Conservation (phyloP, 2,888 invertebrate genomes). For the Agrochola lota region DNA sequence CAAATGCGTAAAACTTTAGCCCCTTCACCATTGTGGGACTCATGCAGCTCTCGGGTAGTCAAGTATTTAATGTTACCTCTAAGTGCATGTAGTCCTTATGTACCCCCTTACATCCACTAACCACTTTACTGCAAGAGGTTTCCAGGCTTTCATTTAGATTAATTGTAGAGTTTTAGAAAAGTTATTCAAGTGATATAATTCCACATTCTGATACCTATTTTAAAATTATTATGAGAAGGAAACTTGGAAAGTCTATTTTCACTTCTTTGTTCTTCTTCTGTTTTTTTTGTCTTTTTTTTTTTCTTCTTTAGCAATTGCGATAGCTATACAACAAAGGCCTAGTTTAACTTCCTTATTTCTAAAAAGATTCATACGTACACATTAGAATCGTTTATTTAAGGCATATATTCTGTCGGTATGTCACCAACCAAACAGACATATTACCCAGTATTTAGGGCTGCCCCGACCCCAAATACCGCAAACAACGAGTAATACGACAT, state of each 20-base stretch:
- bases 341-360: not conserved
- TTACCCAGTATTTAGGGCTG: conserved; percentile 29
- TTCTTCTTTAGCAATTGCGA: too few species aligned
- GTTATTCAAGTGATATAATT: not conserved
- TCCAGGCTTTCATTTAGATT: conserved; percentile 5
- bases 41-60: not conserved
- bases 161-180: conserved; percentile 3
- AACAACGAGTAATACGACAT: conserved; percentile 57
- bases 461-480: conserved; percentile 35
- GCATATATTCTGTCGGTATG: not conserved
- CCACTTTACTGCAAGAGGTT: conserved; percentile 10
- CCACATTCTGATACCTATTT: too few species aligned
- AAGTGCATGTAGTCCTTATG: conserved; percentile 35
- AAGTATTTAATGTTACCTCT: conserved; percentile 45
- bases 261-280: too few species aligned
- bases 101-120: not conserved
- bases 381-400: not conserved
- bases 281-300: too few species aligned
- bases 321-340: not conserved
- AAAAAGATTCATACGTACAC: not conserved
- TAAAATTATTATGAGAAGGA: not conserved
- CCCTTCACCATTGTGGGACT: not conserved
- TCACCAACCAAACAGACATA: not conserved
- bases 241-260: not conserved
- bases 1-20: conserved; percentile 11